phyloP scores from a whole-genome alignment of 2,888 invertebrate species.

The Spisula solida region DNA sequence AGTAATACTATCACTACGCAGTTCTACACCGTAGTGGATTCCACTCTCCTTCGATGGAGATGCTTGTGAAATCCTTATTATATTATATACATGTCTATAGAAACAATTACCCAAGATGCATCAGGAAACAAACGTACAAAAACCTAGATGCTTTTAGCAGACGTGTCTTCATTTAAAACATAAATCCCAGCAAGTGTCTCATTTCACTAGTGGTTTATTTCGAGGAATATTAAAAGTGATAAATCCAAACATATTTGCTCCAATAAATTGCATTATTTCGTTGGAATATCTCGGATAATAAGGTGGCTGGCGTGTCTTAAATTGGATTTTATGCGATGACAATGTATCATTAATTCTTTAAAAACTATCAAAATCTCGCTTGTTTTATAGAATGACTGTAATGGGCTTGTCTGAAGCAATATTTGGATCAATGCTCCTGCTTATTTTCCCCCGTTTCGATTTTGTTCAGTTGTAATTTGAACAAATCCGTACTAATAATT shows the following conservation, averaged over 20 bases:
- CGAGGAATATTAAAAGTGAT: background rate
- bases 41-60: too few relatives aligned
- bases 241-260: background rate
- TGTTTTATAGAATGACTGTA: slow-evolving; percentile 5
- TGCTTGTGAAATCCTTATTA: too few relatives aligned
- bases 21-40: too few relatives aligned
- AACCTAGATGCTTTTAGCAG: too few relatives aligned
- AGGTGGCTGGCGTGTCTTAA: slow-evolving; percentile 12
- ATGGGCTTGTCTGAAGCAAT: slow-evolving; percentile 19
- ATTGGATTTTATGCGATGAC: slow-evolving; percentile 11
- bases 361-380: background rate
- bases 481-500: background rate
- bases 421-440: background rate
- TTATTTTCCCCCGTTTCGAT: background rate
- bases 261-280: slow-evolving; percentile 1
- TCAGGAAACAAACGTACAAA: too few relatives aligned
- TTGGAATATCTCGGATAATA: background rate
- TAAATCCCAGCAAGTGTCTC: background rate
- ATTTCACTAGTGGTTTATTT: background rate
- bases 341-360: slow-evolving; percentile 21
- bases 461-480: background rate
- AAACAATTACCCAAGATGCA: too few relatives aligned
- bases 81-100: too few relatives aligned
- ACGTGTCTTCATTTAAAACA: too few relatives aligned
- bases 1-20: too few relatives aligned